phyloP scores from a whole-genome alignment of 2,797 vertebrate genomes.

The Danio kyathit region DNA sequence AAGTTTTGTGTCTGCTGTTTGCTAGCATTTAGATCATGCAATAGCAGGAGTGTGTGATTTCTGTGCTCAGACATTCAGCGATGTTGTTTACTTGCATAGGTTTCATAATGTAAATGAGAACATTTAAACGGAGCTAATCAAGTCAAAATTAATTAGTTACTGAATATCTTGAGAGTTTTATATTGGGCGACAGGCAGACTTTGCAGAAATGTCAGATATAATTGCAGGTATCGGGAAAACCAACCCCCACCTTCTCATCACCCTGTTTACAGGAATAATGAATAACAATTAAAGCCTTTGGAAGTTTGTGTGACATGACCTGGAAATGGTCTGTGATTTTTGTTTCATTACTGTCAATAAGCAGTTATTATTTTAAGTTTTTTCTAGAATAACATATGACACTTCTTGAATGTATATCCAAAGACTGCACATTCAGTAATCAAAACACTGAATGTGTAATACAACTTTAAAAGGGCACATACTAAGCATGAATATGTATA shows the following conservation, averaged over 20 bases:
- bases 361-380: background rate
- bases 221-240: slow-evolving; percentile 62
- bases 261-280: slow-evolving; percentile 17
- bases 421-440: too few relatives aligned
- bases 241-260: slow-evolving; percentile 3
- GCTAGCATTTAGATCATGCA: background rate
- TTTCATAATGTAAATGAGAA: slow-evolving; percentile 81
- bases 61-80: slow-evolving; percentile 70
- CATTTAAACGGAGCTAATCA: slow-evolving; percentile 79
- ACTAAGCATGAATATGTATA: too few relatives aligned
- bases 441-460: too few relatives aligned
- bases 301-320: slow-evolving; percentile 9
- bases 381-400: background rate
- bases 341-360: slow-evolving; percentile 6
- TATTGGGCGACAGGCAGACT: slow-evolving; percentile 50
- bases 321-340: slow-evolving; percentile 21
- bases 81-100: slow-evolving; percentile 75
- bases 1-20: slow-evolving; percentile 10
- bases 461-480: too few relatives aligned
- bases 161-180: slow-evolving; percentile 62
- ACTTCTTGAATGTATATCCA: too few relatives aligned
- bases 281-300: slow-evolving; percentile 47
- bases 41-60: slow-evolving; percentile 62
- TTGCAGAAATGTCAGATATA: slow-evolving; percentile 68
- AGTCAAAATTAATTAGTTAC: slow-evolving; percentile 70